Evolutionary conservation across 2,113 vertebrate species (phyloP).

Genomic region (Neofelis nebulosa): DNA sequence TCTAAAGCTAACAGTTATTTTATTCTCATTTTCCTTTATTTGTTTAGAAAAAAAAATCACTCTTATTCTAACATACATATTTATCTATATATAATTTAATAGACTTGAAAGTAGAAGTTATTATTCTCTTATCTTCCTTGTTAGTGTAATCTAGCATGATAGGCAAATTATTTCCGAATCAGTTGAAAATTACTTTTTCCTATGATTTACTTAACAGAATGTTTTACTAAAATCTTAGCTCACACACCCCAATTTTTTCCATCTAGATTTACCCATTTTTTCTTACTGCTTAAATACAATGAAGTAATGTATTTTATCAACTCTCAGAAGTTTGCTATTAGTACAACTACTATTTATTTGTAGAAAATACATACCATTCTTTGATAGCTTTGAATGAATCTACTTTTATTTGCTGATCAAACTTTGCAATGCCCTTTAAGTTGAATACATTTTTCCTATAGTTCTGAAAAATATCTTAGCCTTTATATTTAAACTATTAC

Average conservation of each 20-base stretch:
- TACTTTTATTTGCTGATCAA: not conserved
- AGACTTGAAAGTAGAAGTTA: not conserved
- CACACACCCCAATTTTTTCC: not conserved
- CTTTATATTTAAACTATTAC: not conserved
- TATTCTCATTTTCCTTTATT: not conserved
- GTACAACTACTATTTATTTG: not conserved
- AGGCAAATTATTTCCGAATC: not conserved
- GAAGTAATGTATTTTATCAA: not conserved
- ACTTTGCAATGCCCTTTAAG: not conserved
- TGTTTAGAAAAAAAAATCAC: constrained; percentile 19
- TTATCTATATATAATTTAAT: not conserved
- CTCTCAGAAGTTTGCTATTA: not conserved
- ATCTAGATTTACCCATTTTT: not conserved
- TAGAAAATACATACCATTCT: not conserved
- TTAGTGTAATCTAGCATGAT: not conserved
- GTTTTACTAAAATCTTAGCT: not conserved
- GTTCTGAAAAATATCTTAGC: not conserved
- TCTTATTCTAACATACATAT: not conserved
- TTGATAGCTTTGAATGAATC: not conserved
- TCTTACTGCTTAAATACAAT: not conserved
- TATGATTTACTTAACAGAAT: not conserved
- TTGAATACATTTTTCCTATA: not conserved
- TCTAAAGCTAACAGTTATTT: not conserved
- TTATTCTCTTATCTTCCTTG: not conserved
- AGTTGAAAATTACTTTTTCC: not conserved